These are phyloP conservation scores for Ophion slaviceki DNA, from an alignment of 2,888 invertebrate species.

Conservation along the genomic window DNA sequence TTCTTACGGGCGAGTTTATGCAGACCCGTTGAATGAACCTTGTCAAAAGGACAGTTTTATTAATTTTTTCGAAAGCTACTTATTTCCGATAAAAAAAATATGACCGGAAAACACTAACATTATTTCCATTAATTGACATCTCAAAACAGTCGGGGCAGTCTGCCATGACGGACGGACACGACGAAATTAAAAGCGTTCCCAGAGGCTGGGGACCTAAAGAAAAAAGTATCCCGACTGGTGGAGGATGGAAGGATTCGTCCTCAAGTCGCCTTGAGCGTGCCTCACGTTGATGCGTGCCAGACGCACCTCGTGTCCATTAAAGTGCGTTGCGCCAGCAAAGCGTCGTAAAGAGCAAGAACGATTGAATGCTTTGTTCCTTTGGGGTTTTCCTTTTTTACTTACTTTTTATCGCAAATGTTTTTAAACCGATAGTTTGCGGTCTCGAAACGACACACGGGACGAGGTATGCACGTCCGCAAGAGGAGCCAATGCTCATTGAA, in stretches of 20 bases:
- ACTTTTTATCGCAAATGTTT: conserved; percentile 29
- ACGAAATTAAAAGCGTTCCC: background rate
- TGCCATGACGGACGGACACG: too few relatives aligned
- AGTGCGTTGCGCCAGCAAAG: conserved; percentile 6
- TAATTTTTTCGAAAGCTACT: too few relatives aligned
- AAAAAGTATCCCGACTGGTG: background rate
- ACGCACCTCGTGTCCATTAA: conserved; percentile 13
- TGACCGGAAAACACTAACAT: too few relatives aligned
- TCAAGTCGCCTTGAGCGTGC: conserved; percentile 10
- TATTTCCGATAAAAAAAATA: too few relatives aligned
- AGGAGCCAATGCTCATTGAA: conserved; percentile 64
- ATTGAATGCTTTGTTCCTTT: conserved; percentile 51
- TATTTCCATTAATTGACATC: too few relatives aligned
- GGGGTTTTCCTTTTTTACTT: conserved; percentile 9
- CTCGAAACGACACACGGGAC: conserved; percentile 35
- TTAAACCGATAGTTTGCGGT: conserved; percentile 63
- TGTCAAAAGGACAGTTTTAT: too few relatives aligned
- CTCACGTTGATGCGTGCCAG: conserved; percentile 6
- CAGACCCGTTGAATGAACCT: too few relatives aligned
- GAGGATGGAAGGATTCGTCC: conserved; percentile 10
- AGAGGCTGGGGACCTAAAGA: background rate
- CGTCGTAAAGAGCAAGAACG: conserved; percentile 57
- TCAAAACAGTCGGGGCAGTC: too few relatives aligned
- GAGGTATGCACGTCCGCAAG: background rate
- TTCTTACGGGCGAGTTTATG: too few relatives aligned